These are phyloP conservation scores for Tenthredo livida DNA, from an alignment of 2,888 invertebrate species.

Conservation along the genomic window DNA sequence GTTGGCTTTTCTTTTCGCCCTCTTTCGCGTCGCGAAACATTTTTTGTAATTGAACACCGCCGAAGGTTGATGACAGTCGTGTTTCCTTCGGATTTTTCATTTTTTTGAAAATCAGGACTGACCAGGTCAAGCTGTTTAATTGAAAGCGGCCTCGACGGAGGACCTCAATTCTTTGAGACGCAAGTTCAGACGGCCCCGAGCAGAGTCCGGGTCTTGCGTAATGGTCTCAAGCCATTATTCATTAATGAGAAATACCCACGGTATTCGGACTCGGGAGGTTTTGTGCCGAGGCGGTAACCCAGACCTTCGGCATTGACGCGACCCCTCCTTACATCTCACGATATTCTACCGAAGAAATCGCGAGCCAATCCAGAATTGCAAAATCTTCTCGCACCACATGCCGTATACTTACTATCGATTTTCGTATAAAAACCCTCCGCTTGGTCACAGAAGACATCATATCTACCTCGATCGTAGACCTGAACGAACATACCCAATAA, in stretches of 20 bases:
- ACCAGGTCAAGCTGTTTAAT: background rate
- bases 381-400: slow-evolving; percentile 36
- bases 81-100: background rate
- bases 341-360: background rate
- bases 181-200: slow-evolving; percentile 43
- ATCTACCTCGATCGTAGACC: slow-evolving; percentile 57
- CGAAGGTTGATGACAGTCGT: background rate
- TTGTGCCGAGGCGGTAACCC: slow-evolving; percentile 61
- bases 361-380: slow-evolving; percentile 55
- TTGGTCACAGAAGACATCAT: slow-evolving; percentile 56
- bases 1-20: background rate
- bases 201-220: slow-evolving; percentile 41
- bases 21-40: background rate
- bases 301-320: slow-evolving; percentile 60
- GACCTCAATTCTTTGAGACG: slow-evolving; percentile 32
- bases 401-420: slow-evolving; percentile 49
- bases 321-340: background rate
- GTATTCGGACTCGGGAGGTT: background rate
- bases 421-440: slow-evolving; percentile 59
- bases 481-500: slow-evolving; percentile 51
- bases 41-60: background rate
- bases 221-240: slow-evolving; percentile 32
- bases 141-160: background rate
- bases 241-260: slow-evolving; percentile 37
- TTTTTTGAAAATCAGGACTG: background rate